phyloP scores from a whole-genome alignment of 2,113 vertebrate genomes.

The Xiphophorus couchianus region DNA sequence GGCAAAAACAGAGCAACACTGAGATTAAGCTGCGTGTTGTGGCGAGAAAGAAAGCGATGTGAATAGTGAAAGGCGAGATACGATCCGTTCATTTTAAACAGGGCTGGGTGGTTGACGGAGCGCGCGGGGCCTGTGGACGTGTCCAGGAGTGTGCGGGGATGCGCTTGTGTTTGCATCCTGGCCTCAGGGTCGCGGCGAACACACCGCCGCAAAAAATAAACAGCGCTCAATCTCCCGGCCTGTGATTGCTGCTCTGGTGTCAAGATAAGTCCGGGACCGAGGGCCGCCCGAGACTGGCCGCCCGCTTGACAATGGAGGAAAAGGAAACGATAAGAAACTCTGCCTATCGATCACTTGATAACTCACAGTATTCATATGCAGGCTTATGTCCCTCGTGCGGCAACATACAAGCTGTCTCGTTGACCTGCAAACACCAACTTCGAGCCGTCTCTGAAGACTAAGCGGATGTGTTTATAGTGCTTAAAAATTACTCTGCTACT shows the following conservation, averaged over 20 bases:
- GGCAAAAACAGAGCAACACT: slow-evolving; percentile 61
- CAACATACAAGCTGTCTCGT: not conserved
- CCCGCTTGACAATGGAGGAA: slow-evolving; percentile 33
- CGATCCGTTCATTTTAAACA: slow-evolving; percentile 81
- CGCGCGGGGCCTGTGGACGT: slow-evolving; percentile 47
- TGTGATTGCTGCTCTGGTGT: slow-evolving; percentile 77
- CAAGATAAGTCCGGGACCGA: slow-evolving; percentile 76
- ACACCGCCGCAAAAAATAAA: slow-evolving; percentile 76
- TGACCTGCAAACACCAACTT: not conserved
- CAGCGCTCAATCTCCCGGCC: slow-evolving; percentile 74
- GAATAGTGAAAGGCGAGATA: slow-evolving; percentile 77
- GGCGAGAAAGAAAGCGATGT: slow-evolving; percentile 67
- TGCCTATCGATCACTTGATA: not conserved
- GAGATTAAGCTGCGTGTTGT: slow-evolving; percentile 71
- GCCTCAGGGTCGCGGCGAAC: slow-evolving; percentile 57
- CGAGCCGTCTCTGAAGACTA: not conserved
- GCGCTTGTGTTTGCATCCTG: slow-evolving; percentile 68
- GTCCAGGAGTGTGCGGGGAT: slow-evolving; percentile 40
- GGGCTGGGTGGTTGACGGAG: slow-evolving; percentile 67
- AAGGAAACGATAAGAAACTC: not conserved
- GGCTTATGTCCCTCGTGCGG: not conserved
- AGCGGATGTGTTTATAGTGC: not conserved
- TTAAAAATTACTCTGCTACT: not conserved
- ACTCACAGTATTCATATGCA: slow-evolving; percentile 1
- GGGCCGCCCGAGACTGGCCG: slow-evolving; percentile 50